Conservation (phyloP, 2,888 invertebrate species). For the Frankliniella intonsa region DNA sequence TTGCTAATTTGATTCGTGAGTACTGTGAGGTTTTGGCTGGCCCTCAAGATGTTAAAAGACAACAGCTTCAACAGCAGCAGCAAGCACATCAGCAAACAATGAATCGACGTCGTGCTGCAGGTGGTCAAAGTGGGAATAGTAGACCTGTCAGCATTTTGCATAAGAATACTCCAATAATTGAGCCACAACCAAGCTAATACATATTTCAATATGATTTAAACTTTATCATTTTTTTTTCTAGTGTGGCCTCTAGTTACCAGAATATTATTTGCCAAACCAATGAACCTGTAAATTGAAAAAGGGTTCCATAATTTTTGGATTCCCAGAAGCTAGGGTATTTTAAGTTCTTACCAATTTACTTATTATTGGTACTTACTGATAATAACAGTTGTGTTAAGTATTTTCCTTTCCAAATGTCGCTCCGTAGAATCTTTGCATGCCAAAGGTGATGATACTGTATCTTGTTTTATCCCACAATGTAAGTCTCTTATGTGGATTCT, state of each 20-base stretch:
- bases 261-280: not conserved
- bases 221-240: not conserved
- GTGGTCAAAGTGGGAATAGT: conserved; percentile 36
- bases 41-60: conserved; percentile 45
- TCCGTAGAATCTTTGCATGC: conserved; percentile 20
- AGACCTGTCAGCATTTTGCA: conserved; percentile 53
- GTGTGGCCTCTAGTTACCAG: not conserved
- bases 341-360: not conserved
- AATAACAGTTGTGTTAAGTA: not conserved
- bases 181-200: conserved; percentile 44
- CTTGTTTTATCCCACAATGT: not conserved
- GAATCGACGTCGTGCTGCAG: conserved; percentile 39
- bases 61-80: conserved; percentile 43
- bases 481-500: not conserved
- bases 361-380: not conserved
- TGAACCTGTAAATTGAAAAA: too few species aligned
- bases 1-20: conserved; percentile 85
- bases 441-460: conserved; percentile 13
- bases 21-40: conserved; percentile 66
- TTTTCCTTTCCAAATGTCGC: not conserved
- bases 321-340: not conserved
- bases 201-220: not conserved
- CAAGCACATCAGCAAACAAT: conserved; percentile 38
- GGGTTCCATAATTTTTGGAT: too few species aligned
- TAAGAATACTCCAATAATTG: conserved; percentile 55